phyloP scores from a whole-genome alignment of 2,888 invertebrate species.

The Drosophila nigricruria region DNA sequence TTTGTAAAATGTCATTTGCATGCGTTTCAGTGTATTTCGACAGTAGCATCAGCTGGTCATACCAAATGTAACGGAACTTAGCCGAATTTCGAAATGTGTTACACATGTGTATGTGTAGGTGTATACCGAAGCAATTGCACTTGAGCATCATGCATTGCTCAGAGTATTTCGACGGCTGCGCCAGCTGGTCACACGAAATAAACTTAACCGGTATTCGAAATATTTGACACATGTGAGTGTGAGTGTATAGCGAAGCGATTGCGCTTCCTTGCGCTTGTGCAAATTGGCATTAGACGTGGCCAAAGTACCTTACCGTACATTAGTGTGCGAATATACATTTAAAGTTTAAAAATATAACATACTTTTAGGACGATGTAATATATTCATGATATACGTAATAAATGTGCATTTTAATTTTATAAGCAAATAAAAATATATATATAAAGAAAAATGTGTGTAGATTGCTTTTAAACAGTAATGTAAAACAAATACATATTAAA shows the following conservation, averaged over 20 bases:
- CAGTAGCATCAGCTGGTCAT: constrained; percentile 3
- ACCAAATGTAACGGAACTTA: constrained; percentile 41
- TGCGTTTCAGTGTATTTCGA: background rate
- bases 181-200: too few species aligned
- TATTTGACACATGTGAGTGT: too few species aligned
- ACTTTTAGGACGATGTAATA: background rate
- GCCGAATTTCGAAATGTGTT: constrained; percentile 23
- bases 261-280: too few species aligned
- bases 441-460: background rate
- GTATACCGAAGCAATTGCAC: too few species aligned
- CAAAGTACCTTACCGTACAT: background rate
- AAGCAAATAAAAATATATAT: background rate
- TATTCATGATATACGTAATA: background rate
- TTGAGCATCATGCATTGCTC: too few species aligned
- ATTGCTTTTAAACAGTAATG: background rate
- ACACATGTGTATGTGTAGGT: constrained; percentile 1
- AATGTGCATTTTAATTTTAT: background rate
- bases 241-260: too few species aligned
- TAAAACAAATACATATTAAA: background rate
- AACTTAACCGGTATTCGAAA: too few species aligned
- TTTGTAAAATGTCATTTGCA: background rate
- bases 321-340: background rate
- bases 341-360: background rate
- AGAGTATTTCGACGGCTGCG: too few species aligned
- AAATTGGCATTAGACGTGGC: background rate